Conservation (phyloP, 2,113 vertebrate species). For the Aix galericulata region DNA sequence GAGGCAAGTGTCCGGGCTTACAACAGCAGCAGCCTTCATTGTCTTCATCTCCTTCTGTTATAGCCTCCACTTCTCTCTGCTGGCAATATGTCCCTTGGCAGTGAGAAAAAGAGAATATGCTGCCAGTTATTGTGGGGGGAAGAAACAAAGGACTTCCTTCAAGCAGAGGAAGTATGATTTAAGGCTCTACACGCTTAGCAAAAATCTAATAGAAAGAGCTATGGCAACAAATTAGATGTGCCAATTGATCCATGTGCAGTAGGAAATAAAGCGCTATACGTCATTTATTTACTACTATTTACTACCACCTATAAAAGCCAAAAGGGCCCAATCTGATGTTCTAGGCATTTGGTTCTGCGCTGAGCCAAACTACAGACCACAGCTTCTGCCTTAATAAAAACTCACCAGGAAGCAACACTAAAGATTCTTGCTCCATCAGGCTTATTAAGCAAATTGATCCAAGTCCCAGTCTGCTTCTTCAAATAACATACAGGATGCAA, state of each 20-base stretch:
- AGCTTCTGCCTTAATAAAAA: conserved; percentile 6
- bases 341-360: background rate
- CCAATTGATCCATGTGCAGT: background rate
- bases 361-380: background rate
- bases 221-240: background rate
- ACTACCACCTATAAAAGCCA: background rate
- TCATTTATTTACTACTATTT: background rate
- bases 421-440: background rate
- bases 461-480: background rate
- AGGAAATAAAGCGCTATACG: background rate
- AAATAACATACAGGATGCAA: background rate
- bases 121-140: conserved; percentile 21
- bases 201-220: background rate
- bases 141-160: conserved; percentile 8
- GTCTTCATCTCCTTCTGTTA: conserved; percentile 94
- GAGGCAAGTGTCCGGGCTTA: conserved; percentile 90
- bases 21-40: conserved; percentile 95
- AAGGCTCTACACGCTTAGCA: background rate
- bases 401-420: background rate
- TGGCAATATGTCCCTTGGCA: conserved; percentile 95
- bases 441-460: background rate
- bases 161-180: background rate
- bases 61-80: conserved; percentile 98
- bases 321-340: background rate
- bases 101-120: conserved; percentile 40